phyloP scores from a whole-genome alignment of 23 tunicate species.

The Botrylloides violaceus region DNA sequence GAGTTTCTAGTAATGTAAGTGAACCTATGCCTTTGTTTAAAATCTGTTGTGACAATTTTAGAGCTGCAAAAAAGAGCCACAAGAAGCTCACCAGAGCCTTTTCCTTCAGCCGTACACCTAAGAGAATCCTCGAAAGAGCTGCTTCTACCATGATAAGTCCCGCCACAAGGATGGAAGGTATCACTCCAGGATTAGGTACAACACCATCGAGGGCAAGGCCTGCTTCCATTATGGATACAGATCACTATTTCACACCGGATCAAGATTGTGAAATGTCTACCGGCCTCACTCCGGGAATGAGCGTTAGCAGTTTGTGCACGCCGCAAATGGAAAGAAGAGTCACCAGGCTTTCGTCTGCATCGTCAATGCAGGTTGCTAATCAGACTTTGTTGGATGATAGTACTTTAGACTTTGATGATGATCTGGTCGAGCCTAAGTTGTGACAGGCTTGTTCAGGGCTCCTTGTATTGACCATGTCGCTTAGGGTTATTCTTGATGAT shows the following conservation, averaged over 20 bases:
- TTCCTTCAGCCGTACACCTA: slow-evolving; percentile 85
- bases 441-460: too few relatives aligned
- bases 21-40: too few relatives aligned
- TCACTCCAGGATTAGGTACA: slow-evolving; percentile 21
- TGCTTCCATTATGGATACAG: neutral
- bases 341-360: slow-evolving; percentile 38
- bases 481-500: too few relatives aligned
- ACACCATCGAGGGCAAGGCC: slow-evolving; percentile 17
- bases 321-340: slow-evolving; percentile 38
- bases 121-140: slow-evolving; percentile 56
- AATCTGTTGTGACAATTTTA: too few relatives aligned
- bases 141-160: slow-evolving; percentile 63
- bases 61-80: slow-evolving; percentile 82
- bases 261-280: neutral
- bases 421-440: too few relatives aligned
- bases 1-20: too few relatives aligned
- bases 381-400: neutral
- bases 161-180: neutral
- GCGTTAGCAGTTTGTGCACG: slow-evolving; percentile 65
- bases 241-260: neutral
- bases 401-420: neutral
- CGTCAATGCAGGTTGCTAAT: slow-evolving; percentile 56
- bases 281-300: slow-evolving; percentile 78
- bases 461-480: too few relatives aligned
- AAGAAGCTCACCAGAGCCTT: slow-evolving; percentile 82